phyloP scores from a whole-genome alignment of 1,140 invertebrate species.

The Anastatus disparis region DNA sequence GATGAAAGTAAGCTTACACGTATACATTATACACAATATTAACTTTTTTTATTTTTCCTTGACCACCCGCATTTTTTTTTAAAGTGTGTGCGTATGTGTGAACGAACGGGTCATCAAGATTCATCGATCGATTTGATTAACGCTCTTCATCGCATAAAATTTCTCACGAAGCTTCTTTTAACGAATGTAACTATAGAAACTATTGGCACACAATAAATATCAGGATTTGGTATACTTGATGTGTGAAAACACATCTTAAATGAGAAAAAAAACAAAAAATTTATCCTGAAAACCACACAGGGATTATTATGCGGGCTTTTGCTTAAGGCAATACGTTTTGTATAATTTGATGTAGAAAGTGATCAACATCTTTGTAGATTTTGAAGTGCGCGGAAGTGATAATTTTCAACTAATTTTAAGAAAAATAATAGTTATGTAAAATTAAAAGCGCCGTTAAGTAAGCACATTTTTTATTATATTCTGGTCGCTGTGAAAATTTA shows the following conservation, averaged over 20 bases:
- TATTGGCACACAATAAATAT: neutral
- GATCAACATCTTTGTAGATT: too few relatives aligned
- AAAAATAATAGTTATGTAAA: too few relatives aligned
- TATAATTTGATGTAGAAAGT: too few relatives aligned
- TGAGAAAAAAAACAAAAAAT: too few relatives aligned
- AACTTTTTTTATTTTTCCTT: slow-evolving; percentile 40
- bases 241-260: neutral
- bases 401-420: too few relatives aligned
- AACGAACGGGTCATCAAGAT: slow-evolving; percentile 45
- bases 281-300: neutral
- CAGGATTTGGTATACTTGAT: neutral
- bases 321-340: too few relatives aligned
- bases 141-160: slow-evolving; percentile 42
- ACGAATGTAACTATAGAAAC: too few relatives aligned
- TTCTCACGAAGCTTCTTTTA: slow-evolving; percentile 42
- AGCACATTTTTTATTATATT: too few relatives aligned
- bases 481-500: too few relatives aligned
- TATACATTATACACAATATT: slow-evolving; percentile 28
- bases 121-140: too few relatives aligned
- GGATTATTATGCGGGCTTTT: neutral
- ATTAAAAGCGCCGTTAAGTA: too few relatives aligned
- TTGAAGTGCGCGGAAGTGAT: too few relatives aligned
- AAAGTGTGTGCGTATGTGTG: neutral
- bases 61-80: slow-evolving; percentile 44
- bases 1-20: slow-evolving; percentile 44